Percentiles rank a stretch among this genome's conserved stretches.
Evolutionary conservation across 2,113 vertebrate species (phyloP).

Genomic region (Colaptes auratus): DNA sequence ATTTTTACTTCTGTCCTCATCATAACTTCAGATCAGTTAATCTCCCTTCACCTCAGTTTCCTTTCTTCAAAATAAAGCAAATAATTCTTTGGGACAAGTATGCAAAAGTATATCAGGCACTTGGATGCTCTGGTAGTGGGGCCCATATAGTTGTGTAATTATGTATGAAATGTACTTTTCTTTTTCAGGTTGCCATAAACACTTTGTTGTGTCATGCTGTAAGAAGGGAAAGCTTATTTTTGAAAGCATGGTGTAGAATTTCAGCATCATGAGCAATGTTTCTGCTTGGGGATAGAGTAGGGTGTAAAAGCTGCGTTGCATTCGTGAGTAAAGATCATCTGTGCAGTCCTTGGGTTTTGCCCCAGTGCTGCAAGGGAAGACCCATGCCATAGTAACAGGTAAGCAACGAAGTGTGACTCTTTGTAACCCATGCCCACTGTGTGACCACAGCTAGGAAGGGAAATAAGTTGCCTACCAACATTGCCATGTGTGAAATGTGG

Average conservation of each 20-base stretch:
- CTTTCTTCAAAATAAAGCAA: background rate
- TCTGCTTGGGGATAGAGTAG: background rate
- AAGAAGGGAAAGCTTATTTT: background rate
- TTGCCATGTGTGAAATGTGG: background rate
- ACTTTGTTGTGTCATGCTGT: background rate
- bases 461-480: background rate
- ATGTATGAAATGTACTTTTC: background rate
- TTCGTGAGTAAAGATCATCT: background rate
- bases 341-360: background rate
- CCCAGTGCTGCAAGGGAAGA: background rate
- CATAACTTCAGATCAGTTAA: background rate
- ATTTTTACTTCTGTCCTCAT: background rate
- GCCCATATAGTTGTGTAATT: background rate
- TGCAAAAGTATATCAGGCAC: background rate
- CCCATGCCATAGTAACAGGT: background rate
- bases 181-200: background rate
- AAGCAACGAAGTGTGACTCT: background rate
- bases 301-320: background rate
- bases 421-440: background rate
- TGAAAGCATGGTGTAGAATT: background rate
- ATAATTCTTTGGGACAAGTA: background rate
- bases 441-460: background rate
- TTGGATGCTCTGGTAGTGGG: background rate
- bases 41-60: background rate
- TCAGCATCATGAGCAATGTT: background rate